Conservation (phyloP, 2,888 invertebrate genomes). For the Boloria euphrosyne region DNA sequence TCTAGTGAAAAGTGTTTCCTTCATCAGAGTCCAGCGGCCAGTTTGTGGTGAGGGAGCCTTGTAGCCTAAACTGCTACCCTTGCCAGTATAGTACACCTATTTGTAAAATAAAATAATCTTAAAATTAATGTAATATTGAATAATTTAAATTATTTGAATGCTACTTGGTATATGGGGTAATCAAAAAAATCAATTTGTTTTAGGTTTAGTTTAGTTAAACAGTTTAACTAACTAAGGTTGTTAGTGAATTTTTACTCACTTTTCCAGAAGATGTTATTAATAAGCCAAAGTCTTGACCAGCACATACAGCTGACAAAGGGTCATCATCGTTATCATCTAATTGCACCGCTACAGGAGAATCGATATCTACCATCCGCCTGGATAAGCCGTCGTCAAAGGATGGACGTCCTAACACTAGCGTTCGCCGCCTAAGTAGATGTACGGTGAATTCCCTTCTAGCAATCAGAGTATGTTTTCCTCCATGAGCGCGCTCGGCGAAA, state of each 20-base stretch:
- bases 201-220: too few relatives aligned
- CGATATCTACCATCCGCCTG: slow-evolving; percentile 62
- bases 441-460: slow-evolving; percentile 64
- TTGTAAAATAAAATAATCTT: slow-evolving; percentile 70
- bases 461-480: slow-evolving; percentile 50
- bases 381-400: slow-evolving; percentile 66
- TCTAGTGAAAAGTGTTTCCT: slow-evolving; percentile 71
- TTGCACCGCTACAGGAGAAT: slow-evolving; percentile 80
- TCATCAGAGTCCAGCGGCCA: slow-evolving; percentile 84
- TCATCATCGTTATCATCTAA: slow-evolving; percentile 87
- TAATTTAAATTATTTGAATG: too few relatives aligned
- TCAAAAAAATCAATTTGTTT: too few relatives aligned
- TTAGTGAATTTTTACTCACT: slow-evolving; percentile 67
- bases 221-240: neutral
- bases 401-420: slow-evolving; percentile 65
- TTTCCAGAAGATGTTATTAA: slow-evolving; percentile 93
- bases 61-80: slow-evolving; percentile 92
- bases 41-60: slow-evolving; percentile 83
- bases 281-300: slow-evolving; percentile 95
- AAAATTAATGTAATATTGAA: too few relatives aligned
- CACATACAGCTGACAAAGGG: slow-evolving; percentile 88
- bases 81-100: slow-evolving; percentile 92
- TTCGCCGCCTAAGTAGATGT: slow-evolving; percentile 66
- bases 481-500: slow-evolving; percentile 48
- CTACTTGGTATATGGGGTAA: too few relatives aligned